phyloP scores from a whole-genome alignment of 2,797 vertebrate genomes.

The Bovichtus variegatus region DNA sequence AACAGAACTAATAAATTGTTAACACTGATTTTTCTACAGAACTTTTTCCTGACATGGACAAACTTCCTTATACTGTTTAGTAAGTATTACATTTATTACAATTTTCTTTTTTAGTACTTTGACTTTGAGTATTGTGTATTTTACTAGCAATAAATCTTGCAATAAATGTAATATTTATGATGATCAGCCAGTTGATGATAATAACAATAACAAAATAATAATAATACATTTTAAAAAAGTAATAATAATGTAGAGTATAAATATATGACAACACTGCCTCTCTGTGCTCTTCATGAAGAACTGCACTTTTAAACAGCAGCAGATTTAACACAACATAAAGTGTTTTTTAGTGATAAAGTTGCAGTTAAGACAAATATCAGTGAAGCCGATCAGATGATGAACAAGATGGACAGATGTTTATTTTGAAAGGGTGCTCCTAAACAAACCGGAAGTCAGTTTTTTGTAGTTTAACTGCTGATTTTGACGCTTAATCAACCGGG shows the following conservation, averaged over 20 bases:
- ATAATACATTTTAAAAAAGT: too few species aligned
- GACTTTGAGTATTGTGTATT: background rate
- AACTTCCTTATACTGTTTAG: background rate
- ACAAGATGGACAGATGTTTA: background rate
- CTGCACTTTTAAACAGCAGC: background rate
- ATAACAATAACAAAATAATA: too few species aligned
- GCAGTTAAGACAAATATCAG: background rate
- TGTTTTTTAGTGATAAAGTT: too few species aligned
- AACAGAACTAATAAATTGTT: background rate
- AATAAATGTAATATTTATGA: too few species aligned
- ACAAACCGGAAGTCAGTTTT: background rate
- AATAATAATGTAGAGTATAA: too few species aligned
- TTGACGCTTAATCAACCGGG: background rate
- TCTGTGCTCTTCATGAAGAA: background rate
- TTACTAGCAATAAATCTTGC: background rate
- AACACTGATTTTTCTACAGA: background rate
- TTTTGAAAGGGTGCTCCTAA: background rate
- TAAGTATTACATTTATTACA: background rate
- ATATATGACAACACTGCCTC: conserved; percentile 23
- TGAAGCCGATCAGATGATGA: background rate
- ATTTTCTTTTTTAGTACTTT: background rate
- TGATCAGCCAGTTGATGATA: background rate
- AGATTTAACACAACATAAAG: background rate
- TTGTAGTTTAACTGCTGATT: background rate
- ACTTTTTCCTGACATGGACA: background rate